A percentile compares a stretch with the other conserved stretches of the same genome.
phyloP scores from a whole-genome alignment of 2,113 vertebrate genomes.

The Oryzias celebensis region DNA sequence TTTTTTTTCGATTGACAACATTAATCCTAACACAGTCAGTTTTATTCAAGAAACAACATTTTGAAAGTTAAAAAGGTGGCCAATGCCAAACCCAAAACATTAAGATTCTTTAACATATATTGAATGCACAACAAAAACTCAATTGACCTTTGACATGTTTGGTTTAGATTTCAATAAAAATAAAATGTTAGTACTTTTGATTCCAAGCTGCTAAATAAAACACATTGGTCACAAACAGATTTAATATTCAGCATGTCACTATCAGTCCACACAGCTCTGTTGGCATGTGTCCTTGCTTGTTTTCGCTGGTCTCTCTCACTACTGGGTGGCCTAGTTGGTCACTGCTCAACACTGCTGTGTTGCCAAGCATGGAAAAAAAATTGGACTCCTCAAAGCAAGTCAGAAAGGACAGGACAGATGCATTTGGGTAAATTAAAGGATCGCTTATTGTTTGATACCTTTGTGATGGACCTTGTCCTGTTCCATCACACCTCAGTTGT shows the following conservation, averaged over 20 bases:
- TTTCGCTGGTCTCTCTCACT: conserved; percentile 58
- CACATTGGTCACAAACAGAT: conserved; percentile 2
- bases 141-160: too few species aligned
- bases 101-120: too few species aligned
- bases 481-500: conserved; percentile 26
- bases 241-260: conserved; percentile 51
- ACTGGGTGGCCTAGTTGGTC: conserved; percentile 69
- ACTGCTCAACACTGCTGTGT: conserved; percentile 38
- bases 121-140: too few species aligned
- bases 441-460: neutral
- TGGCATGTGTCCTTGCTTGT: conserved; percentile 43
- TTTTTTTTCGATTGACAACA: too few species aligned
- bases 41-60: too few species aligned
- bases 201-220: neutral
- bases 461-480: conserved; percentile 27
- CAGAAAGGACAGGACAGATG: conserved; percentile 9
- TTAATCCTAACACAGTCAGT: too few species aligned
- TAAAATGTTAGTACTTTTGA: conserved; percentile 2
- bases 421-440: conserved; percentile 10
- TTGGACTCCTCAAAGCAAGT: conserved; percentile 23
- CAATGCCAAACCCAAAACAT: too few species aligned
- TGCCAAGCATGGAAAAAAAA: conserved; percentile 48
- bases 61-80: too few species aligned
- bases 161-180: neutral
- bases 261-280: conserved; percentile 27